Base-by-base conservation (phyloP, 92 coral and sea anemone species). In the Palythoa caribaeorum region DNA sequence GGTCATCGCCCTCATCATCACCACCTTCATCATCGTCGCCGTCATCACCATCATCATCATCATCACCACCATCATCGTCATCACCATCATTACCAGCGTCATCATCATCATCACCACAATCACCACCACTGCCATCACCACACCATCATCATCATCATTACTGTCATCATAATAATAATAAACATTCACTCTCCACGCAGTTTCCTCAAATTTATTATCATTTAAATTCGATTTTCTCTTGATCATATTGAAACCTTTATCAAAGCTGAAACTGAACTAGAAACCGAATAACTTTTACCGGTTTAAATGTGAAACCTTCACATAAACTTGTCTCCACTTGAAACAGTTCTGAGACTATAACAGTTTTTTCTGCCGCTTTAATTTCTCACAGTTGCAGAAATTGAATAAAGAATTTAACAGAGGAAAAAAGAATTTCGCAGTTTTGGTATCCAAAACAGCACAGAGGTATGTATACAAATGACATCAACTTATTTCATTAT, bases 321-420 rank as follows among this genome's bases (percentile, higher is more conserved):
- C 65, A 14, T 59, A 15, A 59, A 59, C 16, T 9, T 59, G 65
- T 59, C n/a, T 13, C 65, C n/a, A 57, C n/a, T 57, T 57, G n/a
- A 9, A 57, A 16, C 65, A 57, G 15, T 57, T 57, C 65, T 57
- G 16, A 57, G 65, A 57, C 17, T 57, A 17, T 54, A 2, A 54
- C 13, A 54, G 14, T 10, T 54, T 15, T 54, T 16, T 57, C 3
- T 12, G n/a, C 65, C 65, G 3, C 65, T 57, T 17, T 73, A 13
- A 20, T 19, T 50, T 9, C 35, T 91, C 74, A 14, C 72, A 94
- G 97, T 94, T 92, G 90, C 94, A 83, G 94, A 94, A 87, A 89
- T 89, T 83, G 80, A 87, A 84, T 90, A 92, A 90, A 55, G 93
- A 94, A 77, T 80, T 77, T 13, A 80, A 53, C 13, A 87, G 69